These are phyloP conservation scores for Anser brachyrhynchus DNA, from an alignment of 2,113 vertebrate species.

Conservation along the genomic window DNA sequence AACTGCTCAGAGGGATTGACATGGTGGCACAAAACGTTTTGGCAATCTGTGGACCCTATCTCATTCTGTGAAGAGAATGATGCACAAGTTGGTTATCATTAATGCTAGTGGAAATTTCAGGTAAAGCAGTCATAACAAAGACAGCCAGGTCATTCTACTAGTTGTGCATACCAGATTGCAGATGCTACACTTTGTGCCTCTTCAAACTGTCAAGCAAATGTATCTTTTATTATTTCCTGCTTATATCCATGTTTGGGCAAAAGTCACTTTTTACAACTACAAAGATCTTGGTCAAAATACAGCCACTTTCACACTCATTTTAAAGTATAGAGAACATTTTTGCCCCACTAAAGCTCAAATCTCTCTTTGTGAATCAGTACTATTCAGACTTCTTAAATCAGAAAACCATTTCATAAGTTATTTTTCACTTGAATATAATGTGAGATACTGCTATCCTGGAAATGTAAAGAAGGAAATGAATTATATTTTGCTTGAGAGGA, in stretches of 20 bases:
- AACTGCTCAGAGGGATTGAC: not conserved
- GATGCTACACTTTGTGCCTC: not conserved
- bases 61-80: not conserved
- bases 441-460: not conserved
- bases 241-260: not conserved
- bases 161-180: not conserved
- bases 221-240: not conserved
- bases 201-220: not conserved
- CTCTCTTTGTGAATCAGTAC: not conserved
- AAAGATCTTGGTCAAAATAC: not conserved
- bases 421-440: slow-evolving; percentile 23
- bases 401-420: not conserved
- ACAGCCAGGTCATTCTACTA: not conserved
- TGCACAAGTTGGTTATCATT: not conserved
- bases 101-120: not conserved
- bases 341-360: not conserved
- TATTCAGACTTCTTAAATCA: not conserved
- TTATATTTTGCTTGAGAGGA: not conserved
- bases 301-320: not conserved
- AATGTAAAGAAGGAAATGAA: not conserved
- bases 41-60: not conserved
- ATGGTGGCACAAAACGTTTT: not conserved
- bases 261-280: not conserved
- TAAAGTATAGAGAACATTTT: not conserved
- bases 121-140: not conserved